These are phyloP conservation scores for Thalassophryne amazonica DNA, from an alignment of 2,797 vertebrate genomes.

Conservation along the genomic window DNA sequence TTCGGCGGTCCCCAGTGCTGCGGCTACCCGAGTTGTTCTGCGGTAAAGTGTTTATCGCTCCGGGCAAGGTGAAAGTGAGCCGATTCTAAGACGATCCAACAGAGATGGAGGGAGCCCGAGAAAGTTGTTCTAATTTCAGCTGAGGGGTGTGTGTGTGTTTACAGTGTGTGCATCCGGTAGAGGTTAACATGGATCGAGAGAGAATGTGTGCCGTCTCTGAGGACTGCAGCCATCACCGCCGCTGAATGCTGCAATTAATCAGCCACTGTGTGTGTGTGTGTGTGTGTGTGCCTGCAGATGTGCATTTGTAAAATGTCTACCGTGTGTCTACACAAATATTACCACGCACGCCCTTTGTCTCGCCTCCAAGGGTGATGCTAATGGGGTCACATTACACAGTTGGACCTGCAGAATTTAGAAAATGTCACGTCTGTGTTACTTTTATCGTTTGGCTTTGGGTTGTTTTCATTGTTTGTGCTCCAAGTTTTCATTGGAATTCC, in stretches of 20 bases:
- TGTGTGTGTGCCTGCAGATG: neutral
- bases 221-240: constrained; percentile 63
- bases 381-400: constrained; percentile 30
- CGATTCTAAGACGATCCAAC: constrained; percentile 23
- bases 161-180: constrained; percentile 37
- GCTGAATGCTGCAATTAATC: constrained; percentile 72
- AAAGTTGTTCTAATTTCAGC: constrained; percentile 59
- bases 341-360: constrained; percentile 15
- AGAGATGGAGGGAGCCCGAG: constrained; percentile 10
- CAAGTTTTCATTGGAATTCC: no score
- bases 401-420: neutral
- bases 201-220: constrained; percentile 65
- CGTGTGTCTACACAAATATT: constrained; percentile 10
- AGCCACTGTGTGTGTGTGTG: constrained; percentile 13
- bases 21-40: constrained; percentile 24
- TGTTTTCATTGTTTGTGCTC: no score
- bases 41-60: constrained; percentile 35
- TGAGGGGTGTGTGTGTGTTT: constrained; percentile 18
- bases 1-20: constrained; percentile 7
- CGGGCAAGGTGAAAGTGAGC: constrained; percentile 64
- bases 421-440: no score
- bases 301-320: constrained; percentile 12
- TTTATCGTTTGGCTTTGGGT: no score
- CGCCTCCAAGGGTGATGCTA: constrained; percentile 49
- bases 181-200: constrained; percentile 59